Evolutionary conservation across 2,113 vertebrate species (phyloP), one percentile per base, ranked within the genome.

Genomic region (Prolemur simus): DNA sequence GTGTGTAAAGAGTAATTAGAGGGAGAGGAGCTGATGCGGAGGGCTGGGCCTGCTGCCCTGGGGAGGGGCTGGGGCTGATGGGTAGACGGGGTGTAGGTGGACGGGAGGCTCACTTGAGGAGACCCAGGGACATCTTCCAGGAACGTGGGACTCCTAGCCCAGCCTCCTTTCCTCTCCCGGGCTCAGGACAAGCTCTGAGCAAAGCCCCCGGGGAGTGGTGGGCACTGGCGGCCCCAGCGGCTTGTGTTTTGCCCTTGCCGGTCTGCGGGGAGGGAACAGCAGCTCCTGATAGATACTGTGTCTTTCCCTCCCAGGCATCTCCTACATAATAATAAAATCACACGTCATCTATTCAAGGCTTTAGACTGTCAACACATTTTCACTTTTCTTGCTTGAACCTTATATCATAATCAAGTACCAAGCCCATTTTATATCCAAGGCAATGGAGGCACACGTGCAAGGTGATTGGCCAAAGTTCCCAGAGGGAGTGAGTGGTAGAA

Each of bases 1-100:
- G 97, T 95, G 97, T 69, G 73, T 92, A 93, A 96, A 91, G 96
- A 98, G 98, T 98, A 98, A 99, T 98, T 98, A 98, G 97, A 98
- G 85, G 89, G 94, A 97, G 81, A 97, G 37, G 80, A 92, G 94
- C 96, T 2, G 8, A 94, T 6, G 93, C 58, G n/a, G 1, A 63
- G 71, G 85, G 69, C 85, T 89, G 45, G 32, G 42, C 0, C 34
- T 47, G 81, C 74, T 80, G 23, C n/a, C 73, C 80, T 64, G 2
- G 18, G 64, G 20, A 84, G 84, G 47, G 81, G 76, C 18, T 39
- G 45, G 73, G 77, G 73, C 42, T 69, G 25, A 10, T 18, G 34
- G 42, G 80, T 2, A 78, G 37, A 66, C 1, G 4, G 2, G 76
- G 32, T 0, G 0, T n/a, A 1, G 23, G 29, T 1, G 15, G 39